phyloP scores from a whole-genome alignment of 1,140 invertebrate species.

The Hestina assimilis region DNA sequence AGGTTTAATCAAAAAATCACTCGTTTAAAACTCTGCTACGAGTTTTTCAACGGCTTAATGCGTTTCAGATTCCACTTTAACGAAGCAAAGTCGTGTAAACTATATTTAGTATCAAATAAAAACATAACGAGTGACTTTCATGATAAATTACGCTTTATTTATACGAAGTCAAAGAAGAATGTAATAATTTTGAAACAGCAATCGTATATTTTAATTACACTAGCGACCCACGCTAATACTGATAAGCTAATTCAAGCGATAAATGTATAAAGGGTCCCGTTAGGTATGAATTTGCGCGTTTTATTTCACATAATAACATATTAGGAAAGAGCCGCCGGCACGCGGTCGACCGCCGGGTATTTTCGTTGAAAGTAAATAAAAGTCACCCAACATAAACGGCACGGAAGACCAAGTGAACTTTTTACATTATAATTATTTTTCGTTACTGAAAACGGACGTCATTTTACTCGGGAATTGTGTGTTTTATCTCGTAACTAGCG shows the following conservation, averaged over 20 bases:
- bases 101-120: slow-evolving; percentile 26
- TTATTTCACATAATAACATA: slow-evolving; percentile 75
- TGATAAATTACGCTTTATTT: slow-evolving; percentile 15
- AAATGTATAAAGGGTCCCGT: slow-evolving; percentile 27
- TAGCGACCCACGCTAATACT: slow-evolving; percentile 45
- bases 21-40: background rate
- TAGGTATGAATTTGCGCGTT: slow-evolving; percentile 40
- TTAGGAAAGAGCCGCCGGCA: slow-evolving; percentile 49
- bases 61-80: slow-evolving; percentile 27
- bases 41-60: slow-evolving; percentile 1
- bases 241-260: slow-evolving; percentile 55
- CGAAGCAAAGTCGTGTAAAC: slow-evolving; percentile 18
- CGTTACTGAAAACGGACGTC: background rate
- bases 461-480: background rate
- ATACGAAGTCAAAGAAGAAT: slow-evolving; percentile 18
- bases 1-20: background rate
- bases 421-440: slow-evolving; percentile 16
- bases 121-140: slow-evolving; percentile 7
- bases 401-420: slow-evolving; percentile 36
- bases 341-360: slow-evolving; percentile 37
- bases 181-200: slow-evolving; percentile 29
- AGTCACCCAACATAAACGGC: slow-evolving; percentile 42
- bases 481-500: no score
- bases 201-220: slow-evolving; percentile 47
- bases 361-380: slow-evolving; percentile 65